A percentile compares a stretch with the other conserved stretches of the same genome.
Evolutionary conservation across 2,797 vertebrate genomes (phyloP).

Genomic region (Simalia tracyae): DNA sequence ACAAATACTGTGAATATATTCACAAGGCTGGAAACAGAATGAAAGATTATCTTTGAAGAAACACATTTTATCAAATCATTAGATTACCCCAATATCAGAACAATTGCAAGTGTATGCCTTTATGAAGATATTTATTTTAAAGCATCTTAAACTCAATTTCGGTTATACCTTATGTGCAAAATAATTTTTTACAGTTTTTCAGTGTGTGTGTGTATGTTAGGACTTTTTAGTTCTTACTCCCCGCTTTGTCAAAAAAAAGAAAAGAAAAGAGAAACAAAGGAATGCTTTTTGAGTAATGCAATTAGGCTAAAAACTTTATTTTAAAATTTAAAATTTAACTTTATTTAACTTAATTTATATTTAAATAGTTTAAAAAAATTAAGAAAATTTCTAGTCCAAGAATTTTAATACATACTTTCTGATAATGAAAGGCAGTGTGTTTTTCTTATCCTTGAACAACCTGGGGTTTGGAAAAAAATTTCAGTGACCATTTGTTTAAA

Average conservation of each 20-base stretch:
- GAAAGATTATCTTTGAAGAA: background rate
- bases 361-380: background rate
- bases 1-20: background rate
- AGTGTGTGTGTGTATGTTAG: background rate
- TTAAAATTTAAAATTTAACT: no score
- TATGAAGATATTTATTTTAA: background rate
- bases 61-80: background rate
- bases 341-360: background rate
- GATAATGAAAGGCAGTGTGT: slow-evolving; percentile 2
- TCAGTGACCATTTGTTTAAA: slow-evolving; percentile 20
- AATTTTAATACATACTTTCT: background rate
- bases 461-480: background rate
- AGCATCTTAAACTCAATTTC: background rate
- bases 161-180: rapidly evolving
- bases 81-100: background rate
- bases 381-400: slow-evolving; percentile 22
- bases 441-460: background rate
- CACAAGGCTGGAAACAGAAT: background rate
- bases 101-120: background rate
- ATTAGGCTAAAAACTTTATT: no score
- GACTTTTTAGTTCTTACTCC: background rate
- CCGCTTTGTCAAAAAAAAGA: no score
- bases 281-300: background rate
- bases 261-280: background rate
- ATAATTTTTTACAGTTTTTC: background rate